These are phyloP conservation scores for Drosophila melanosoma DNA, from an alignment of 2,888 invertebrate genomes.

Conservation along the genomic window DNA sequence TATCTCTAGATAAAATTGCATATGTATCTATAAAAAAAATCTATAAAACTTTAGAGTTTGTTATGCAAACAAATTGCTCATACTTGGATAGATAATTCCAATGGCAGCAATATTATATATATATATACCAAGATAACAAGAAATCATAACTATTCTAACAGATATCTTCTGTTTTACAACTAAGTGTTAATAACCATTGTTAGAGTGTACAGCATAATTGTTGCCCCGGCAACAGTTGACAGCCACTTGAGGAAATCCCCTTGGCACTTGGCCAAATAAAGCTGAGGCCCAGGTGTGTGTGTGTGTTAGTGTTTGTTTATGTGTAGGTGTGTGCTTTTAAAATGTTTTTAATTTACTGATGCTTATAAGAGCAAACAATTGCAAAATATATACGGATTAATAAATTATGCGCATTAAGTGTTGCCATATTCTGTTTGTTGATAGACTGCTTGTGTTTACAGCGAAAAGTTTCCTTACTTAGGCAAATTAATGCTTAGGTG, in stretches of 20 bases:
- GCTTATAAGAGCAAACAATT: constrained; percentile 56
- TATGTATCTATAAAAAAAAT: neutral
- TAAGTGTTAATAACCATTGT: neutral
- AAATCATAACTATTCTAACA: neutral
- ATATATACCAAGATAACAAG: no score
- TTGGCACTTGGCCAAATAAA: constrained; percentile 60
- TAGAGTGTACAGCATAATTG: neutral
- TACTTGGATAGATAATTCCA: neutral
- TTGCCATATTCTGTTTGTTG: constrained; percentile 22
- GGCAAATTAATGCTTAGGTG: constrained; percentile 55
- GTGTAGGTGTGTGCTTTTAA: constrained; percentile 24
- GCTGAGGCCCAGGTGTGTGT: constrained; percentile 19
- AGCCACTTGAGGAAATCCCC: constrained; percentile 70
- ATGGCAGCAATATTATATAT: no score
- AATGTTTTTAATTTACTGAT: constrained; percentile 62
- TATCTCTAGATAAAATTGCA: no score
- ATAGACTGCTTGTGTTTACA: constrained; percentile 17
- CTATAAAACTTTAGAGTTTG: neutral
- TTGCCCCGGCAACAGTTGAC: constrained; percentile 48
- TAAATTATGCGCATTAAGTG: constrained; percentile 35
- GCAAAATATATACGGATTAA: constrained; percentile 35
- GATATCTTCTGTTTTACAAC: neutral
- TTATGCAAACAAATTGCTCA: neutral
- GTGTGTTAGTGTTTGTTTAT: neutral
- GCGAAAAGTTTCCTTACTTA: constrained; percentile 32